phyloP scores from a whole-genome alignment of 2,797 vertebrate species.

The Xiphorhynchus erythropygius region DNA sequence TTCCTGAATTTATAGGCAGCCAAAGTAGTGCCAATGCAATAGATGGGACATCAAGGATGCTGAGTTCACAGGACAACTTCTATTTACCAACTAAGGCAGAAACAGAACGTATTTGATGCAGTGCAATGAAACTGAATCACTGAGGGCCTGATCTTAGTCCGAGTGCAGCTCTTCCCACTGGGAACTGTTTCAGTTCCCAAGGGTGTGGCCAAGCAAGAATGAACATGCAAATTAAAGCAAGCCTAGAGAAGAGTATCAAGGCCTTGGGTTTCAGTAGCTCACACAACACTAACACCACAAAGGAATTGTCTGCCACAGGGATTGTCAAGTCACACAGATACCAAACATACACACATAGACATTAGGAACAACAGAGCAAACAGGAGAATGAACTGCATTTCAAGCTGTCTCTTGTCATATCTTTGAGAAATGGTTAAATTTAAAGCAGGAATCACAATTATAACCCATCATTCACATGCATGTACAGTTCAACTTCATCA shows the following conservation, averaged over 20 bases:
- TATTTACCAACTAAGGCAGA: accelerated
- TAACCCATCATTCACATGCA: neutral
- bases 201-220: conserved; percentile 23
- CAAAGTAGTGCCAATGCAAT: neutral
- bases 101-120: neutral
- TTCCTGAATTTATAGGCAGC: neutral
- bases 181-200: conserved; percentile 7
- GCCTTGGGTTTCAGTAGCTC: neutral
- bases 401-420: neutral
- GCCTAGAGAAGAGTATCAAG: neutral
- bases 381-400: neutral
- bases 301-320: neutral
- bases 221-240: conserved; percentile 5
- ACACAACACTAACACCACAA: neutral
- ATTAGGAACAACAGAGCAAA: neutral
- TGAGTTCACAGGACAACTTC: neutral
- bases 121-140: neutral
- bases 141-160: neutral
- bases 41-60: neutral
- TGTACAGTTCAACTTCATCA: neutral
- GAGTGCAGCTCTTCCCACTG: neutral
- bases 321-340: neutral
- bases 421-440: neutral
- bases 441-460: neutral
- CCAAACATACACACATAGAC: neutral